phyloP scores from a whole-genome alignment of 2,797 vertebrate species.

The Sebastes nivosus region DNA sequence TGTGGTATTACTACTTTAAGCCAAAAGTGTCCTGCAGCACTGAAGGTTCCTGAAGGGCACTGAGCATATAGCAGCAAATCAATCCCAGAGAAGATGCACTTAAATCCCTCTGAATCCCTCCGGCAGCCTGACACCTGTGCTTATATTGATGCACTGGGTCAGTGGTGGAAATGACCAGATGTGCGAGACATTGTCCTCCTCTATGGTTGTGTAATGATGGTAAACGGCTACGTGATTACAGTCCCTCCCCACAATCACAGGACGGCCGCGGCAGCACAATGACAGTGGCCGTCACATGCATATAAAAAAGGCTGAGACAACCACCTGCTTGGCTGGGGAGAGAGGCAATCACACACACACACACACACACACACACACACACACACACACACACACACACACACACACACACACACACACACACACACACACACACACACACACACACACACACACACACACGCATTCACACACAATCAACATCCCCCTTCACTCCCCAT shows the following conservation, averaged over 20 bases:
- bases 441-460: slow-evolving; percentile 35
- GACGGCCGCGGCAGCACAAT: slow-evolving; percentile 61
- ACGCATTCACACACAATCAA: slow-evolving; percentile 24
- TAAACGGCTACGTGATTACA: slow-evolving; percentile 69
- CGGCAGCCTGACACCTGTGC: slow-evolving; percentile 59
- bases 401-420: slow-evolving; percentile 20
- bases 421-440: not conserved
- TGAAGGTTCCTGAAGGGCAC: slow-evolving; percentile 32
- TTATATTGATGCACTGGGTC: slow-evolving; percentile 55
- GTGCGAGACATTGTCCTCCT: slow-evolving; percentile 65
- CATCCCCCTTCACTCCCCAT: slow-evolving; percentile 38
- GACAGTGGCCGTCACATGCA: slow-evolving; percentile 65
- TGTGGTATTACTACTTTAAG: not conserved
- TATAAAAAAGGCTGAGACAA: slow-evolving; percentile 71
- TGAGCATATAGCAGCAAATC: slow-evolving; percentile 36
- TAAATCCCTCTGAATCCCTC: slow-evolving; percentile 54
- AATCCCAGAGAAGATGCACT: slow-evolving; percentile 54
- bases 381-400: slow-evolving; percentile 36
- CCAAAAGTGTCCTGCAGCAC: not conserved
- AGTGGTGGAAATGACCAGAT: slow-evolving; percentile 71
- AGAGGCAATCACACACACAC: slow-evolving; percentile 46
- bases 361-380: slow-evolving; percentile 28
- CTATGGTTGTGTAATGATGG: slow-evolving; percentile 64
- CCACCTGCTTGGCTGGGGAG: slow-evolving; percentile 76
- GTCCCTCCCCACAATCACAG: slow-evolving; percentile 70